Conservation (phyloP, 2,113 vertebrate species). For the Collichthys lucidus region DNA sequence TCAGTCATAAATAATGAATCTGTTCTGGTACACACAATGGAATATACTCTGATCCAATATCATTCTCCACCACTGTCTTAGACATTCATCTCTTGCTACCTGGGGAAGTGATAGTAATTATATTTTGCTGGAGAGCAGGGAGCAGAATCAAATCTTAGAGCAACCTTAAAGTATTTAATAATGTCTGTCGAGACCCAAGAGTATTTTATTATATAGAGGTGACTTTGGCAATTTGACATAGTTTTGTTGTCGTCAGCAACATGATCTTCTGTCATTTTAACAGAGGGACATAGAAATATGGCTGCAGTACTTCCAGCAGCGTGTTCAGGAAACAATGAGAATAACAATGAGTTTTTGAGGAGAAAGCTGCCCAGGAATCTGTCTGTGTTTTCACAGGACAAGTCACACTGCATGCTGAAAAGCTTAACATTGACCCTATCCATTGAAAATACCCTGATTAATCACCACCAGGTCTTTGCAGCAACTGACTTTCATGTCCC, state of each 20-base stretch:
- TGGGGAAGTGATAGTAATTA: slow-evolving; percentile 62
- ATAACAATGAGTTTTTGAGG: slow-evolving; percentile 10
- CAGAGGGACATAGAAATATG: slow-evolving; percentile 1
- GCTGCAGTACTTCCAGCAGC: slow-evolving; percentile 9
- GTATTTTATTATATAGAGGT: slow-evolving; percentile 18
- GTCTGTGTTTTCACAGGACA: slow-evolving; percentile 4
- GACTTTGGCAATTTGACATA: slow-evolving; percentile 38
- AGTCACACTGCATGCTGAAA: slow-evolving; percentile 12
- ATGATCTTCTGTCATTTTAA: slow-evolving; percentile 15
- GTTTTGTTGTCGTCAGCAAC: background rate
- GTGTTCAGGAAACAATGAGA: slow-evolving; percentile 25
- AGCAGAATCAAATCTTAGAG: slow-evolving; percentile 51
- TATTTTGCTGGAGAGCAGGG: slow-evolving; percentile 48
- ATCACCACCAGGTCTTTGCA: slow-evolving; percentile 12
- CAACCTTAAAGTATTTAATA: slow-evolving; percentile 56
- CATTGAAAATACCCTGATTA: slow-evolving; percentile 1
- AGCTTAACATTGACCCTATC: slow-evolving; percentile 28
- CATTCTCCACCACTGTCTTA: slow-evolving; percentile 25
- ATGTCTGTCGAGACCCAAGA: slow-evolving; percentile 34
- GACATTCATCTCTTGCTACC: slow-evolving; percentile 55
- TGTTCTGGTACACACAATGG: slow-evolving; percentile 1
- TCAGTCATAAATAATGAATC: slow-evolving; percentile 48
- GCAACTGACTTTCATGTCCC: background rate
- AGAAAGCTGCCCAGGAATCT: background rate
- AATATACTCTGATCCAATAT: slow-evolving; percentile 35